Evolutionary conservation across 1,140 invertebrate species (phyloP), one percentile per base, ranked within the genome.

Genomic region (Drosophila sechellia): DNA sequence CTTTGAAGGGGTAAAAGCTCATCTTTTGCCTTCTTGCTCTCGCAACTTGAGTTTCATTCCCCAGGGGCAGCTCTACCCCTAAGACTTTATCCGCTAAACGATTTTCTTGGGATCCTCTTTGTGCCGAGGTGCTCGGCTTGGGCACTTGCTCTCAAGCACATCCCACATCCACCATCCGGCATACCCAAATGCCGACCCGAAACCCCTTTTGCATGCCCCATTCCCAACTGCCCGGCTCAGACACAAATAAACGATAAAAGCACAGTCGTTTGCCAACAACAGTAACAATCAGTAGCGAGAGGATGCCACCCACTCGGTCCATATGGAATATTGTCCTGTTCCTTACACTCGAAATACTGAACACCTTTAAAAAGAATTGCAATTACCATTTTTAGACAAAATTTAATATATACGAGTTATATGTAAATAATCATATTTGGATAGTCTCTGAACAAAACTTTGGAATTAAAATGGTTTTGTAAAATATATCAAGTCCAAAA

Each of bases 201-300:
- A 69, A 37, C 66, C 63, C 63, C 31, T 39, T 56, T 34, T 22
- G 48, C n/a, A 50, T 20, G 31, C 27, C 13, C 49, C 22, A n/a
- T 13, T 35, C 22, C 46, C 50, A 56, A 64, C 54, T 59, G 58
- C 37, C 13, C 35, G 39, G 52, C 53, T 68, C 79, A 68, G 77
- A 79, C 79, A 73, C 79, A 86, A 86, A 87, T 86, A 86, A 87
- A 87, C 84, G 83, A 89, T 89, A 87, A 87, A 87, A 87, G 83
- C 84, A 72, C 83, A 87, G 84, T 79, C 81, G 79, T 83, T 76
- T 79, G 61, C 71, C 74, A 89, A 87, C 79, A 87, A 83, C 83
- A 86, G 79, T 87, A 87, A 83, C 81, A 87, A 89, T 87, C 70
- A 89, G 79, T 69, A 83, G 84, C 84, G 84, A 89, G 83, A 64